Evolutionary conservation across 2,113 vertebrate genomes (phyloP).

Genomic region (Melanostigma gelatinosum): DNA sequence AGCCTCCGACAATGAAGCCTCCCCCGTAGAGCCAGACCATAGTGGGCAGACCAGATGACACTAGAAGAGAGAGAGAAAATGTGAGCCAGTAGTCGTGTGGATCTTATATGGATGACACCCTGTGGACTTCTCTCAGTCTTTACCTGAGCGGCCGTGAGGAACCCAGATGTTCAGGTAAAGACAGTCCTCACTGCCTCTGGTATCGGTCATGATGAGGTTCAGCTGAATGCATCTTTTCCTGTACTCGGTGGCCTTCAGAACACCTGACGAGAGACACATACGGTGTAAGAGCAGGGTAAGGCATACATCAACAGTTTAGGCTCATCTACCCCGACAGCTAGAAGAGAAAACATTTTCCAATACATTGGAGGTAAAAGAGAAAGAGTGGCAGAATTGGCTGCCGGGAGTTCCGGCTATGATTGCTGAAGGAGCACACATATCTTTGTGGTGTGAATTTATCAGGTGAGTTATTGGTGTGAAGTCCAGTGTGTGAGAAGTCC

Average conservation of each 20-base stretch:
- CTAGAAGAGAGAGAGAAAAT: slow-evolving; percentile 65
- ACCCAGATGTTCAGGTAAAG: slow-evolving; percentile 98
- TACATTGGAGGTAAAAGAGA: not conserved
- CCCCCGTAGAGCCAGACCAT: slow-evolving; percentile 95
- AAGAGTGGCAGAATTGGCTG: not conserved
- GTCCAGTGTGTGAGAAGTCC: not conserved
- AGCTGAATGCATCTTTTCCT: slow-evolving; percentile 86
- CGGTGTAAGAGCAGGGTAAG: not conserved
- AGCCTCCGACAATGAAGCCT: slow-evolving; percentile 85
- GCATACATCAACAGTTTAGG: not conserved
- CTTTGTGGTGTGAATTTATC: not conserved
- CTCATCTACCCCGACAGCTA: not conserved
- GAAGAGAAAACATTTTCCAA: not conserved
- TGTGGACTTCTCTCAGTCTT: not conserved
- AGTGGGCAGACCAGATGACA: slow-evolving; percentile 88
- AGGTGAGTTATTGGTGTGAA: not conserved
- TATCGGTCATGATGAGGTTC: slow-evolving; percentile 77
- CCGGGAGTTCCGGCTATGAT: not conserved
- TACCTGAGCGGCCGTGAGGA: slow-evolving; percentile 84
- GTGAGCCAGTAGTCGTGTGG: not conserved
- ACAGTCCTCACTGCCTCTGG: slow-evolving; percentile 88
- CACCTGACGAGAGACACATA: slow-evolving; percentile 75
- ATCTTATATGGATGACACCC: not conserved
- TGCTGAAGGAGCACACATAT: not conserved
- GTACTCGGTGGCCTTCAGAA: slow-evolving; percentile 83